Conservation (phyloP, 1,140 invertebrate genomes). For the Penaeus chinensis region DNA sequence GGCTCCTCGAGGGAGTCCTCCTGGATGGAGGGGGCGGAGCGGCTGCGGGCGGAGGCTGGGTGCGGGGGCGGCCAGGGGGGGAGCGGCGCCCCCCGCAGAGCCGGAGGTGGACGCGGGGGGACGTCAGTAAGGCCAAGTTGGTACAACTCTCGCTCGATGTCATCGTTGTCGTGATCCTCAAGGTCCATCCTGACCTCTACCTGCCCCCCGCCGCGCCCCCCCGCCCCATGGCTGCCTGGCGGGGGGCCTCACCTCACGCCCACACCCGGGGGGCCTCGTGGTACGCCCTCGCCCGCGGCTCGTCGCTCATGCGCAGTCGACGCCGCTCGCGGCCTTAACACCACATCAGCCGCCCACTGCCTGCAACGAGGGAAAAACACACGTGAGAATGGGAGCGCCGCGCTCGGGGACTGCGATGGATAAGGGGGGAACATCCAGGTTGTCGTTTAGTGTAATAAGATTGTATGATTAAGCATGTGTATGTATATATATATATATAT, state of each 20-base stretch:
- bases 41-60: slow-evolving; percentile 48
- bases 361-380: not conserved
- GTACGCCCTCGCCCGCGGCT: slow-evolving; percentile 30
- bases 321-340: not conserved
- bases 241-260: slow-evolving; percentile 52
- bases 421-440: too few species aligned
- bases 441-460: too few species aligned
- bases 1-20: slow-evolving; percentile 52
- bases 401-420: too few species aligned
- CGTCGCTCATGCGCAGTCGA: not conserved
- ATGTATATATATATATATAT: too few species aligned
- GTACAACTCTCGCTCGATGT: slow-evolving; percentile 63
- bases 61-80: slow-evolving; percentile 47
- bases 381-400: too few species aligned
- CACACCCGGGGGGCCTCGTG: slow-evolving; percentile 16
- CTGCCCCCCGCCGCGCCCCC: slow-evolving; percentile 45
- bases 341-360: slow-evolving; percentile 8
- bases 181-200: slow-evolving; percentile 46
- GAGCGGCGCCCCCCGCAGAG: slow-evolving; percentile 51
- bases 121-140: slow-evolving; percentile 61
- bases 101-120: slow-evolving; percentile 52
- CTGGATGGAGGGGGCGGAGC: slow-evolving; percentile 48
- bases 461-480: too few species aligned
- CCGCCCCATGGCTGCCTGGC: slow-evolving; percentile 56
- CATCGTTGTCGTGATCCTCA: slow-evolving; percentile 60